Evolutionary conservation across 37 sponge, comb jelly and placozoan genomes (phyloP), one percentile per base, ranked within the genome.

Genomic region (Spongilla lacustris): DNA sequence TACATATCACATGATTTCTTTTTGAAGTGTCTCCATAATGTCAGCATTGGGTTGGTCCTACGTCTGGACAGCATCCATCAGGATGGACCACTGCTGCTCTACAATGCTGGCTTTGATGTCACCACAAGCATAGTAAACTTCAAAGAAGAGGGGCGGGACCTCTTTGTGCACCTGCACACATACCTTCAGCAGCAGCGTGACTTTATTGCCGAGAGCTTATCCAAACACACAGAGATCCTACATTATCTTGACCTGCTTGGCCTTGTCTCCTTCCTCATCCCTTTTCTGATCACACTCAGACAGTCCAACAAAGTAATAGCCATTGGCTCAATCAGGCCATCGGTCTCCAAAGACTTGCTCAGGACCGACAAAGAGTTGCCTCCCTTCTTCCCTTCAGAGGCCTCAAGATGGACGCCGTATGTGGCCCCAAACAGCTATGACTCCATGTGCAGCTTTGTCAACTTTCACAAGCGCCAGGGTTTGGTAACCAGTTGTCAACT

Each of bases 141-240:
- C 25, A 84, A 37, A 11, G 11, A n/a, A 13, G 46, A 77, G 37
- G 41, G 36, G 25, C 67, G 48, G 2, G 81, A 86, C 12, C 66
- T 67, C 30, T 24, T 36, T 36, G 5, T 41, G 17, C 80, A 68
- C 30, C 74, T 95, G 14, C 88, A 92, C 33, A 17, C 33, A 3
- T 92, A 88, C 81, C 84, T 95, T 0, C 96, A 95, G 81, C 71
- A 87, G 58, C 92, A 92, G 80, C 74, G 91, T 24, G 80, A 87
- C 0, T 96, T 93, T 85, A 78, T 93, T 0, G 22, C 25, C 3
- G 32, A 82, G 13, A 68, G 90, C 22, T 85, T 96, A 2, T 30
- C 29, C 12, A 80, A 78, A 66, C 85, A 91, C 37, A 27, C 34
- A 8, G 70, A 78, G 2, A 88, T 91, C 21, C 67, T 76, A 1